Evolutionary conservation across 1,140 invertebrate species (phyloP), one percentile per base, ranked within the genome.

Genomic region (Lepidotrigona ventralis): DNA sequence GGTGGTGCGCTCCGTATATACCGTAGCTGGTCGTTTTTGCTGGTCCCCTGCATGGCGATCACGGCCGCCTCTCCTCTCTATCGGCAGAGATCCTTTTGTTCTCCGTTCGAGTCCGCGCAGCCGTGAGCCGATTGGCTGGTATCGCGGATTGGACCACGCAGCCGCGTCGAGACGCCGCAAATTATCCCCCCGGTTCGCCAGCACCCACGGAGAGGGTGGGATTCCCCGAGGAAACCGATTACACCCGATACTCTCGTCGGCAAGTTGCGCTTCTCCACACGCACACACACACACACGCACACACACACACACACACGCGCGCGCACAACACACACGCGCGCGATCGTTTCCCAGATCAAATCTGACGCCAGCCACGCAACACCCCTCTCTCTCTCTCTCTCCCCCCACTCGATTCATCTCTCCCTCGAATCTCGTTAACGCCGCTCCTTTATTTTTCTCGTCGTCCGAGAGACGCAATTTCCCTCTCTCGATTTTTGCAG

Each of bases 131-230:
- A 92, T 92, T 92, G 91, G 91, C 85, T 83, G 89, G 63, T 82
- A 86, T 82, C 85, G 81, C 85, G 85, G 90, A 91, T 90, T 90
- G 89, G 90, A 90, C 85, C 91, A 89, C 91, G 90, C 90, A 91
- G 88, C 72, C 90, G 90, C 89, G 81, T 83, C 82, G 83, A 87
- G 79, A 88, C 88, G 88, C 87, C 88, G 83, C 90, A 87, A 91
- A 92, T 92, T 91, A 90, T 90, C 85, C 86, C 86, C 77, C 81
- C 85, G 68, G 63, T 83, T 83, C 83, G 79, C 46, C 76, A 72
- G 71, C 72, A 75, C 70, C 81, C 64, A 53, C 68, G 77, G 73
- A 83, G 80, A 85, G 90, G 87, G 86, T 90, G 80, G 87, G 85
- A 91, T 90, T 86, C 86, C 80, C 88, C 74, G 90, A 89, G 88